Evolutionary conservation across 2,113 vertebrate genomes (phyloP).

Genomic region (Tricholaema leucomelas): DNA sequence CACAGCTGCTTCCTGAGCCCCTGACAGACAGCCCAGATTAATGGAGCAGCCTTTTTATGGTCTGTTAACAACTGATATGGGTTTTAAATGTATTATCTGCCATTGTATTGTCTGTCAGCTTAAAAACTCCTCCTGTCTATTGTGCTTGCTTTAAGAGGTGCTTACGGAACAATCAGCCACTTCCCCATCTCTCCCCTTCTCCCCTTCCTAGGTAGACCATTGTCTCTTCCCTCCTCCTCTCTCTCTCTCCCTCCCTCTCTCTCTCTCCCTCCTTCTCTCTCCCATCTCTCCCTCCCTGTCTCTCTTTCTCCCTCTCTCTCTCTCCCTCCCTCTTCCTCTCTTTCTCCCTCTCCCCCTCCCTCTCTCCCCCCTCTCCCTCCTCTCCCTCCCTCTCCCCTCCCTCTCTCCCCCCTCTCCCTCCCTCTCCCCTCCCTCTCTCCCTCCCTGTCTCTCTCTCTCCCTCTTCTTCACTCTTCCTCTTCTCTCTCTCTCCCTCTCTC

Average conservation of each 20-base stretch:
- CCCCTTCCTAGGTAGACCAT: conserved; percentile 37
- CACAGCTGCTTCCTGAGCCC: conserved; percentile 69
- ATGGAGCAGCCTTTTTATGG: conserved; percentile 78
- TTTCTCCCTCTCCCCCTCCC: no score
- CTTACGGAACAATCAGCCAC: conserved; percentile 64
- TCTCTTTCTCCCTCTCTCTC: no score
- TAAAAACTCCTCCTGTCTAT: conserved; percentile 73
- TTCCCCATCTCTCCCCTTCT: conserved; percentile 25
- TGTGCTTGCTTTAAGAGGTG: conserved; percentile 74
- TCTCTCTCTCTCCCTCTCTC: no score
- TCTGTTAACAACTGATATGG: conserved; percentile 81
- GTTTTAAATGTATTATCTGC: conserved; percentile 83
- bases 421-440: no score
- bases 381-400: no score
- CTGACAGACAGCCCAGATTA: conserved; percentile 79
- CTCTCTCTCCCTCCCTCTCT: background rate
- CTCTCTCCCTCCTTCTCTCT: no score
- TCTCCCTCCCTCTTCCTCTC: no score
- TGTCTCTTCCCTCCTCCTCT: background rate
- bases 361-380: no score
- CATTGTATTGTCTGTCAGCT: conserved; percentile 78
- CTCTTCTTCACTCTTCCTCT: no score
- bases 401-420: no score
- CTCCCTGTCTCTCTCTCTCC: no score
- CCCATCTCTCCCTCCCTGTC: no score